phyloP scores from a whole-genome alignment of 1,140 invertebrate genomes.

The Pentalonia nigronervosa region DNA sequence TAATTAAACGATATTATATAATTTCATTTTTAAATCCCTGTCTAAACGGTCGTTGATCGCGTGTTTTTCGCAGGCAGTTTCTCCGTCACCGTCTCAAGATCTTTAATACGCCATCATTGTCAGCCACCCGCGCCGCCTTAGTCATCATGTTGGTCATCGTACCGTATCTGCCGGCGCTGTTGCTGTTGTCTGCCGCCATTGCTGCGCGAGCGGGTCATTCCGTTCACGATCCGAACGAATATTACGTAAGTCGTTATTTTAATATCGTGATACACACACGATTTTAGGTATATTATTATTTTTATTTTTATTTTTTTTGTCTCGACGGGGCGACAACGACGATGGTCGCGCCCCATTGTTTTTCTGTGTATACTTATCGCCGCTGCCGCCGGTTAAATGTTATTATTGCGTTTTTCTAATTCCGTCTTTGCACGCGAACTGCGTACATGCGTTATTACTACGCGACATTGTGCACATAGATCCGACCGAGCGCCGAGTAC shows the following conservation, averaged over 20 bases:
- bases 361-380: neutral
- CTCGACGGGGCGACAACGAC: neutral
- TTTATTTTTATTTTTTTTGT: too few relatives aligned
- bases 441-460: neutral
- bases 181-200: neutral
- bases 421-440: neutral
- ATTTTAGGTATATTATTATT: neutral
- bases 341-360: conserved; percentile 22
- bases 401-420: neutral
- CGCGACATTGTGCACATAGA: neutral
- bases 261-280: neutral
- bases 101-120: neutral
- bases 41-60: neutral
- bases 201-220: conserved; percentile 36
- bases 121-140: too few relatives aligned
- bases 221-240: conserved; percentile 57
- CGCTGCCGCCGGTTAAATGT: neutral
- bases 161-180: neutral
- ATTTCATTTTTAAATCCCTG: neutral
- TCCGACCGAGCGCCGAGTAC: neutral
- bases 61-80: neutral
- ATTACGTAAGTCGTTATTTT: conserved; percentile 59
- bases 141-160: conserved; percentile 31
- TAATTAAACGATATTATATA: neutral
- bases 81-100: neutral